phyloP scores from a whole-genome alignment of 1,140 invertebrate genomes.

The Drosophila mojavensis region DNA sequence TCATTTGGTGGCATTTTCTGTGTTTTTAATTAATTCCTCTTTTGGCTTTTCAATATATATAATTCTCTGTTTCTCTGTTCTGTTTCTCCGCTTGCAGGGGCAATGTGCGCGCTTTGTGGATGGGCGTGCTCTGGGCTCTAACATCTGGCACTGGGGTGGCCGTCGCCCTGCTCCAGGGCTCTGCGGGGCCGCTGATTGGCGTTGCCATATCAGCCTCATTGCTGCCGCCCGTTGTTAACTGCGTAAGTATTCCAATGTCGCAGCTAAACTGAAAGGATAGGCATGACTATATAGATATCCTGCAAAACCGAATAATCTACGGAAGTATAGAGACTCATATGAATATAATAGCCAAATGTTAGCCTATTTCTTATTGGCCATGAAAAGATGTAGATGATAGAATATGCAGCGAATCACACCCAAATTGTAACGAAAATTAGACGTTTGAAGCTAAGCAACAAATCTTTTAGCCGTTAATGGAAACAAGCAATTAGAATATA shows the following conservation, averaged over 20 bases:
- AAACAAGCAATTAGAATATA: no score
- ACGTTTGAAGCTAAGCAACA: no score
- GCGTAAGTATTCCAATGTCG: conserved; percentile 86
- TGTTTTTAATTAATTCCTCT: conserved; percentile 75
- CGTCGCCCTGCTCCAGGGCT: conserved; percentile 93
- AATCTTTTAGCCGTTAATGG: no score
- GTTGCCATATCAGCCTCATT: conserved; percentile 95
- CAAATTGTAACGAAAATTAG: no score
- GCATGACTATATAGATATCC: background rate
- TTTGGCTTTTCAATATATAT: conserved; percentile 56
- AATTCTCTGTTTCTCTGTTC: background rate
- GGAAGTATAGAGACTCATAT: no score
- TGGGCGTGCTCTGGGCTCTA: conserved; percentile 89
- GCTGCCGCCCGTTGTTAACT: conserved; percentile 94
- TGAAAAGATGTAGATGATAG: no score
- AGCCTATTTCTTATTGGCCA: no score
- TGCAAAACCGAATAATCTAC: no score
- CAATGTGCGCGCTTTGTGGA: conserved; percentile 89
- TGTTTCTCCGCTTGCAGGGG: conserved; percentile 84
- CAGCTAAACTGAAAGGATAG: background rate
- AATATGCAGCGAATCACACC: no score
- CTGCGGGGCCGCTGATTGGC: conserved; percentile 92
- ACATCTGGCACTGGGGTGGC: conserved; percentile 92
- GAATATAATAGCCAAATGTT: no score
- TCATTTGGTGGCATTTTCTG: conserved; percentile 51